Base-by-base conservation (phyloP, 2,888 invertebrate genomes). In the Caenorhabditis sulstoni region DNA sequence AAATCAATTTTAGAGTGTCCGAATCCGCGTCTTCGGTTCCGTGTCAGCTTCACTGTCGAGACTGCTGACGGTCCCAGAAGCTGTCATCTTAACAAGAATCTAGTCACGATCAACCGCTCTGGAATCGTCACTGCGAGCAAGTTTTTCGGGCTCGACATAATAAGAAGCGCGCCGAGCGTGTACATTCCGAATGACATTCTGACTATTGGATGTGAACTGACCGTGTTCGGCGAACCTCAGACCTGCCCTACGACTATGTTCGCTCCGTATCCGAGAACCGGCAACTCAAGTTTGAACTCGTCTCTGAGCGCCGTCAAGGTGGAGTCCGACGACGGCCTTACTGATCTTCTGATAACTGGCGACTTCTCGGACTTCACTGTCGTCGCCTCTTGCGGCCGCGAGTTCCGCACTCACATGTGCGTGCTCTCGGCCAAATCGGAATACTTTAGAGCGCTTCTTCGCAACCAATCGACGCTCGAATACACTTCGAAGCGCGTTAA, bases 361-460 rank as follows among this genome's bases (percentile, higher is more conserved):
- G 77, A 68, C n/a, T 59, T 76, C 45, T 22, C 79, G 11, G 83
- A 83, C 53, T 71, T 71, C 53, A 49, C 55, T 0, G 50, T 83
- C 14, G 39, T 62, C 41, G 47, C 75, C 11, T 65, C 61, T 8
- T 49, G 52, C 47, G 62, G 73, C 14, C 73, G 65, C 0, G 45
- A 53, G 16, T 83, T 82, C 49, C 14, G n/a, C 8, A 57, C 68
- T 4, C 97, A 98, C 92, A 97, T 97, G 93, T 96, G 97, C 87
- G 96, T 97, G 91, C 93, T 97, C 92, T 95, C 96, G 92, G 94
- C 97, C 87, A 94, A 97, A 90, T 97, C 96, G 93, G 96, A 96
- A 84, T 97, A 97, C 50, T 98, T 98, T 92, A 96, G 96, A 90
- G 98, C 97, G 82, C 98, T 98, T 97, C 98, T 98, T 92, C 96